Percentiles rank a stretch among this genome's conserved stretches.
These are phyloP conservation scores for Pan troglodytes DNA, from an alignment of 2,113 vertebrate genomes.

Conservation along the genomic window DNA sequence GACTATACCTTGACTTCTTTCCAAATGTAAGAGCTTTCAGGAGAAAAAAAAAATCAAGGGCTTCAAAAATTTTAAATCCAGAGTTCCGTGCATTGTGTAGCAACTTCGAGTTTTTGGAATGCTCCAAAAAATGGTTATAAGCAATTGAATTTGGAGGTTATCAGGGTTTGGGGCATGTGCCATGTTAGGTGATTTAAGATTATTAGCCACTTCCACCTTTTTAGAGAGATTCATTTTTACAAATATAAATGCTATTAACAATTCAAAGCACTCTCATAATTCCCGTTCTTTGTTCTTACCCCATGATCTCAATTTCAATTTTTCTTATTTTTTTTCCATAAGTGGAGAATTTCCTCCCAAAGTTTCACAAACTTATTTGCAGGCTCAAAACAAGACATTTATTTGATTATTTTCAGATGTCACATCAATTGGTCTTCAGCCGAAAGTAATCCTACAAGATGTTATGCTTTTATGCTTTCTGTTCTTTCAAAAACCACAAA, in stretches of 20 bases:
- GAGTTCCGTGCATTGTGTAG: not conserved
- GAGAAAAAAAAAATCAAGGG: conserved; percentile 22
- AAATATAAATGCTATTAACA: conserved; percentile 75
- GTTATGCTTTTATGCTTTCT: conserved; percentile 66
- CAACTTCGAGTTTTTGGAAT: conserved; percentile 53
- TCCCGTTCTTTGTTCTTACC: conserved; percentile 48
- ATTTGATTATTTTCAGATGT: conserved; percentile 72
- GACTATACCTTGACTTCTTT: conserved; percentile 54
- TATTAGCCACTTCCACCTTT: conserved; percentile 66
- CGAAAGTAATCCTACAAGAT: conserved; percentile 42
- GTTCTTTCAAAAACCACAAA: conserved; percentile 70
- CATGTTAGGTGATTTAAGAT: conserved; percentile 65
- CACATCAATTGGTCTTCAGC: conserved; percentile 45
- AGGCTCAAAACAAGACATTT: conserved; percentile 64
- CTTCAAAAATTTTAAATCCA: conserved; percentile 55
- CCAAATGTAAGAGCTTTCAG: not conserved
- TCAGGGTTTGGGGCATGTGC: conserved; percentile 54
- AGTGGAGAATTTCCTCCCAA: conserved; percentile 71
- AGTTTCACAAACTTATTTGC: conserved; percentile 68
- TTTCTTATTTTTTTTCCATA: conserved; percentile 58
- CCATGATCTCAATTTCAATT: conserved; percentile 42
- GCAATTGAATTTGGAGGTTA: conserved; percentile 61
- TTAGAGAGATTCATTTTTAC: conserved; percentile 73
- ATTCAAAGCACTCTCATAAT: conserved; percentile 65
- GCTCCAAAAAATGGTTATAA: conserved; percentile 42